Base-by-base conservation (phyloP, 2,113 vertebrate genomes). In the Lepus timidus region DNA sequence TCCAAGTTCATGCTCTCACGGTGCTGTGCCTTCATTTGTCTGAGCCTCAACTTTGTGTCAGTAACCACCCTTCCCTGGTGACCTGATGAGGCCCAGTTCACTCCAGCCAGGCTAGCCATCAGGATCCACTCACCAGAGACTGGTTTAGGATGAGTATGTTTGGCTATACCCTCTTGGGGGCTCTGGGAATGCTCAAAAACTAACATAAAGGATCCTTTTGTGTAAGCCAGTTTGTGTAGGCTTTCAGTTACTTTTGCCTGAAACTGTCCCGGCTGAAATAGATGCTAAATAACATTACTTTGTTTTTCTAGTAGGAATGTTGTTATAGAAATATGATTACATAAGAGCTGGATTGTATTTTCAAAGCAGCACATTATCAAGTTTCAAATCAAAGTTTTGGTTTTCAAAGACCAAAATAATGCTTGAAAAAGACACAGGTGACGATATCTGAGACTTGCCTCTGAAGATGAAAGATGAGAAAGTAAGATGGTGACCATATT, bases 321-420 rank as follows among this genome's bases (percentile, higher is more conserved):
- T 33, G n/a, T 22, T 39, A 1, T 61, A 75, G 70, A 29, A 49
- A 58, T 76, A 71, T 71, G 29, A 29, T 44, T 49, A 25, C n/a
- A 39, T 83, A 58, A 19, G 20, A 79, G 13, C 61, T 67, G 29
- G n/a, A 49, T 85, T 85, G 52, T 51, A 27, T 73, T 96, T 78
- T 79, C 55, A 67, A 78, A 61, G 71, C n/a, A 74, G 20, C 16
- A 39, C 51, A 27, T 73, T 87, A 22, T 79, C 29, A 79, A 55
- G 44, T 85, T 90, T 74, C 25, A 85, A 31, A 67, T 93, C 25
- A 61, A 64, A 85, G 33, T 61, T 90, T 68, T 55, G 78, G 44
- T 29, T 78, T 90, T 64, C 29, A 85, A 79, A 55, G 22, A 73
- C 11, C 5, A 29, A 65, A 87, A 39, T 29, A 44, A 65, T 36